A percentile compares a stretch with the other conserved stretches of the same genome.
These are phyloP conservation scores for Machimus rusticus DNA, from an alignment of 2,888 invertebrate genomes.

Conservation along the genomic window DNA sequence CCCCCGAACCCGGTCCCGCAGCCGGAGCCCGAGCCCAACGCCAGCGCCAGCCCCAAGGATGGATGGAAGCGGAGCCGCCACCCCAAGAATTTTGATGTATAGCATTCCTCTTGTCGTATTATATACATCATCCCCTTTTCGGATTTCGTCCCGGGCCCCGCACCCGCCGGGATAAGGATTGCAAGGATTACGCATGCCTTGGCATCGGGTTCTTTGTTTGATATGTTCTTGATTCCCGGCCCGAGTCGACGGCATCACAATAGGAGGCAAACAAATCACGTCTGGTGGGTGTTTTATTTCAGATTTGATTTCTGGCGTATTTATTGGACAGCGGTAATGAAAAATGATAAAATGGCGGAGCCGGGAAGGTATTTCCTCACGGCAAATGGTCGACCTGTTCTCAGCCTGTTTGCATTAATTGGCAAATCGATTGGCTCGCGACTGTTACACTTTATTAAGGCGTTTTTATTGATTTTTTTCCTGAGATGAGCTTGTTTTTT, in stretches of 20 bases:
- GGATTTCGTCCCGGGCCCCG: slow-evolving; percentile 10
- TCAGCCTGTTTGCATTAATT: neutral
- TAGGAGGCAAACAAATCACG: slow-evolving; percentile 47
- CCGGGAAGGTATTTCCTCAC: neutral
- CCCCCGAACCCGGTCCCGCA: neutral
- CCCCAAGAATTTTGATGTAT: slow-evolving; percentile 38
- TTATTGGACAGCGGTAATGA: slow-evolving; percentile 47
- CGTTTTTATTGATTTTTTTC: neutral
- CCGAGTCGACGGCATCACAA: slow-evolving; percentile 22
- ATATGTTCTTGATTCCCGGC: slow-evolving; percentile 32
- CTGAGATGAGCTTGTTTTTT: neutral
- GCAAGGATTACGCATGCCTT: slow-evolving; percentile 51
- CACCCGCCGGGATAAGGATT: slow-evolving; percentile 10
- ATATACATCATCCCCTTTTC: slow-evolving; percentile 40
- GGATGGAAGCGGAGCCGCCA: slow-evolving; percentile 17
- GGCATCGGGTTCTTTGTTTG: slow-evolving; percentile 48
- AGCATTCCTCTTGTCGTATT: slow-evolving; percentile 38
- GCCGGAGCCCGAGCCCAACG: neutral
- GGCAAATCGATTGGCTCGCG: neutral
- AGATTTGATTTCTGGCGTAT: slow-evolving; percentile 45
- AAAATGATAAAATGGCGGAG: slow-evolving; percentile 42
- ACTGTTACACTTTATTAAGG: neutral
- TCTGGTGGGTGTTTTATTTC: slow-evolving; percentile 46
- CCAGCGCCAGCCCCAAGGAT: slow-evolving; percentile 2
- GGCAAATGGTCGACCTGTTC: neutral